Percentiles rank a stretch among this genome's conserved stretches.
These are phyloP conservation scores for Cephus runcator DNA, from an alignment of 2,888 invertebrate genomes.

Conservation along the genomic window DNA sequence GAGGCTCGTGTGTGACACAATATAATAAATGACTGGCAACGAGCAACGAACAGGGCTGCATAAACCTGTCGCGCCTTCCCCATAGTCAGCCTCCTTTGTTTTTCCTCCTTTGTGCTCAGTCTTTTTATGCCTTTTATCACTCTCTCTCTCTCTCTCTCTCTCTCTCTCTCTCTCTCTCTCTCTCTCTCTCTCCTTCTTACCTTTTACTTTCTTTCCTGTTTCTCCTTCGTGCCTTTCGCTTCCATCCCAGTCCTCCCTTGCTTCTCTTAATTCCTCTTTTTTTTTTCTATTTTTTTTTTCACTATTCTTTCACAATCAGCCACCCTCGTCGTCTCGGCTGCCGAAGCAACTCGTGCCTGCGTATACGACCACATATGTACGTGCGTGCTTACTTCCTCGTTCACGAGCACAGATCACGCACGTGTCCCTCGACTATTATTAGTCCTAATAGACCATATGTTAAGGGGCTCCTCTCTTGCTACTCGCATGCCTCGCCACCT, in stretches of 20 bases:
- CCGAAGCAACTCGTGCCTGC: not conserved
- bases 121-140: not conserved
- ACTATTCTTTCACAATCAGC: constrained; percentile 12
- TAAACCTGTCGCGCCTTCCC: constrained; percentile 26
- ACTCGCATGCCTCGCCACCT: no score
- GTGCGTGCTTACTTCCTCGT: not conserved
- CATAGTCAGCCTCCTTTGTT: constrained; percentile 10
- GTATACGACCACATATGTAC: not conserved
- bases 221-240: no score
- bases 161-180: not conserved
- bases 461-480: constrained; percentile 29
- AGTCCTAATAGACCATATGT: constrained; percentile 63
- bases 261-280: constrained; percentile 9
- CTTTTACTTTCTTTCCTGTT: not conserved
- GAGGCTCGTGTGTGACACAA: constrained; percentile 24
- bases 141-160: not conserved
- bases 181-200: not conserved
- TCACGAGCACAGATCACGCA: not conserved
- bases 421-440: constrained; percentile 51
- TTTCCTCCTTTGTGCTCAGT: not conserved
- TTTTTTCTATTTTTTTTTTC: constrained; percentile 10
- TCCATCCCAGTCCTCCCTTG: constrained; percentile 2
- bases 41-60: constrained; percentile 27
- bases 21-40: constrained; percentile 30
- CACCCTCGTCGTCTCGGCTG: constrained; percentile 5